A percentile compares a stretch with the other conserved stretches of the same genome.
phyloP scores from a whole-genome alignment of 1,140 invertebrate genomes.

The Drosophila nigromelanica region DNA sequence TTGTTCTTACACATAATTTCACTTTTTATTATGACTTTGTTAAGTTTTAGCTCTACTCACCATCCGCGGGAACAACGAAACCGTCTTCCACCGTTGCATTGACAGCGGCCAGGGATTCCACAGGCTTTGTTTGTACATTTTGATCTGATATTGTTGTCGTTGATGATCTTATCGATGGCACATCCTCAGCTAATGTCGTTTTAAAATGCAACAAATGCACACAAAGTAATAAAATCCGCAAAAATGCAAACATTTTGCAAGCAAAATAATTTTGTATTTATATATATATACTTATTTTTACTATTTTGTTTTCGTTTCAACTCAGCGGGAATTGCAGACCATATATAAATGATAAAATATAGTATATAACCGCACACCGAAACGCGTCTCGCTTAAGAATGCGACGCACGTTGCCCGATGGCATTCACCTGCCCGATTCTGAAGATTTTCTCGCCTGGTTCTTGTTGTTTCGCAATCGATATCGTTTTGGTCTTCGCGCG shows the following conservation, averaged over 20 bases:
- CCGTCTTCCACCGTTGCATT: constrained; percentile 46
- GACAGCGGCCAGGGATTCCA: constrained; percentile 17
- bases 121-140: constrained; percentile 26
- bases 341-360: constrained; percentile 68
- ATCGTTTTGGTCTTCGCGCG: constrained; percentile 30
- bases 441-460: constrained; percentile 43
- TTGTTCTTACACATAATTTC: constrained; percentile 34
- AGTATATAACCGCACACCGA: constrained; percentile 55
- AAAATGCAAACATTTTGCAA: constrained; percentile 72
- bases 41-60: constrained; percentile 4
- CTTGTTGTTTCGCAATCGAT: constrained; percentile 17
- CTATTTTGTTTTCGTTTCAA: constrained; percentile 74
- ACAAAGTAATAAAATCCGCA: constrained; percentile 76
- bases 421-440: constrained; percentile 69
- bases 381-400: constrained; percentile 57
- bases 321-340: constrained; percentile 54
- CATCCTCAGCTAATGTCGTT: constrained; percentile 56
- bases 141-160: constrained; percentile 25
- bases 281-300: constrained; percentile 38
- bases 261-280: constrained; percentile 30
- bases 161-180: constrained; percentile 44
- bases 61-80: constrained; percentile 13
- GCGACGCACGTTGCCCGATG: constrained; percentile 74
- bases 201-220: constrained; percentile 82
- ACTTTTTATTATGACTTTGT: constrained; percentile 29